Percentiles rank a stretch among this genome's conserved stretches.
Conservation (phyloP, 1,140 invertebrate genomes). For the Tribolium madens region DNA sequence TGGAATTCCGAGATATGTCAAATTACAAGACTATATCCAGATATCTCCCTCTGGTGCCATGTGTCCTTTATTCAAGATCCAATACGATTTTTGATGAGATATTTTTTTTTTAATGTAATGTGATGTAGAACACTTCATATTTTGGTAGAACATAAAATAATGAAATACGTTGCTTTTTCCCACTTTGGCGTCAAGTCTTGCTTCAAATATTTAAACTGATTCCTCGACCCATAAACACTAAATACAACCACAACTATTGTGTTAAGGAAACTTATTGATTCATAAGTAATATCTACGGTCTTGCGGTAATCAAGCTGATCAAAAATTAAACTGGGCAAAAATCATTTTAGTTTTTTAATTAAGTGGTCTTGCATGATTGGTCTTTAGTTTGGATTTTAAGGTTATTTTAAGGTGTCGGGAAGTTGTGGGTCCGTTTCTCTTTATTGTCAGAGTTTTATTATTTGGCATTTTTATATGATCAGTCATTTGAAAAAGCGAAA, state of each 20-base stretch:
- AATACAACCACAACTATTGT: no score
- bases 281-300: no score
- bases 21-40: constrained; percentile 42
- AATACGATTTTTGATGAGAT: constrained; percentile 32
- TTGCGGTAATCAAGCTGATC: background rate
- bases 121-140: constrained; percentile 24
- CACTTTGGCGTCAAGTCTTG: background rate
- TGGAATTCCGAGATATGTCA: constrained; percentile 39
- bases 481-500: background rate
- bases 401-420: background rate
- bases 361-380: background rate
- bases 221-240: no score
- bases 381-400: background rate
- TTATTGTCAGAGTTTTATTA: background rate
- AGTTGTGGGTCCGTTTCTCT: background rate
- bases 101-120: constrained; percentile 24
- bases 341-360: background rate
- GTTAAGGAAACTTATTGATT: no score
- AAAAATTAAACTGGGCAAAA: background rate
- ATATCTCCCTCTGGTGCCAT: constrained; percentile 36
- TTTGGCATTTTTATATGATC: background rate
- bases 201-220: background rate
- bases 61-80: constrained; percentile 31
- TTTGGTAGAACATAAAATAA: constrained; percentile 25
- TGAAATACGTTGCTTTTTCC: no score